Evolutionary conservation across 2,113 vertebrate species (phyloP).

Genomic region (Paracanthobrama guichenoti): DNA sequence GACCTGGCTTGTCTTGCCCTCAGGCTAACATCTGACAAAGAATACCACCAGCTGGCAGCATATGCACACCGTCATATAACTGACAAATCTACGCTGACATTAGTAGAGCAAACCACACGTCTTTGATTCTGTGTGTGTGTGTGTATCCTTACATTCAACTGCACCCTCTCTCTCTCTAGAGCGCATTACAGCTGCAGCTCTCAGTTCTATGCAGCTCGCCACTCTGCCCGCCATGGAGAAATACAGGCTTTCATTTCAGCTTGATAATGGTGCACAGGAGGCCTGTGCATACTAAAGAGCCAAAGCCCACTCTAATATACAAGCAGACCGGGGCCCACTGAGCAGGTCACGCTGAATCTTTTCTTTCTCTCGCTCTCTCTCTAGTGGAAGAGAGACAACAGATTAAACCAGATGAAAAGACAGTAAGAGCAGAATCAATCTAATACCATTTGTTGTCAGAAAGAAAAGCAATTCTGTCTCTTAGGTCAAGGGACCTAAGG

Average conservation of each 20-base stretch:
- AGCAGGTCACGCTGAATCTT: slow-evolving; percentile 36
- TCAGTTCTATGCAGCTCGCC: slow-evolving; percentile 10
- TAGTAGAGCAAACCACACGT: slow-evolving; percentile 23
- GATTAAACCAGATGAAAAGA: slow-evolving; percentile 38
- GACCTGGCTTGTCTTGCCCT: slow-evolving; percentile 28
- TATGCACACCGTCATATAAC: slow-evolving; percentile 29
- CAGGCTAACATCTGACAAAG: slow-evolving; percentile 35
- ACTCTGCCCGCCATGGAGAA: slow-evolving; percentile 37
- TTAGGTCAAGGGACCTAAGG: slow-evolving; percentile 35
- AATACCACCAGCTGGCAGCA: slow-evolving; percentile 38
- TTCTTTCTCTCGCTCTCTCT: slow-evolving; percentile 38
- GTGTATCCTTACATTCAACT: background rate
- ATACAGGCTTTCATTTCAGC: slow-evolving; percentile 56
- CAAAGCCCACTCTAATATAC: slow-evolving; percentile 38
- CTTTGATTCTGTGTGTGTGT: background rate
- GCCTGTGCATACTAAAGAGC: slow-evolving; percentile 59
- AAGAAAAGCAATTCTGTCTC: slow-evolving; percentile 1
- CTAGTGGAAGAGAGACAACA: slow-evolving; percentile 7
- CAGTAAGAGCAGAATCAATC: slow-evolving; percentile 50
- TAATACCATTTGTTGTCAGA: slow-evolving; percentile 49
- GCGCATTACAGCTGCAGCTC: background rate
- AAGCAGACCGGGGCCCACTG: slow-evolving; percentile 47
- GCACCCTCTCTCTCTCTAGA: background rate
- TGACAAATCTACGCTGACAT: slow-evolving; percentile 42
- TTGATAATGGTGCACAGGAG: slow-evolving; percentile 58